phyloP scores from a whole-genome alignment of 2,113 vertebrate genomes.

The Sylvilagus bachmani region DNA sequence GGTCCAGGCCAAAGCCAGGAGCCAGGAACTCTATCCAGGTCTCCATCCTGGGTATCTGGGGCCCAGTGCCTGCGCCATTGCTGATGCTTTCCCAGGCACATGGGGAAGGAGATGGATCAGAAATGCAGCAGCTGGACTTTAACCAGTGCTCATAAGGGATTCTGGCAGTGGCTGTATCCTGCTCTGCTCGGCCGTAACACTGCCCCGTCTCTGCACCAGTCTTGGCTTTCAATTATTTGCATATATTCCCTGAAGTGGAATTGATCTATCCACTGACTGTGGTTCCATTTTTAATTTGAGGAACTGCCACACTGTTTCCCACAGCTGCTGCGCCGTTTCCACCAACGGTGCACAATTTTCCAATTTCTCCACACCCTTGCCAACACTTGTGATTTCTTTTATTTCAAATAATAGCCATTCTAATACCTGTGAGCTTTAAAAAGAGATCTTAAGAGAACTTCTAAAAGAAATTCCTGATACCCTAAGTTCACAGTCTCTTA shows the following conservation, averaged over 20 bases:
- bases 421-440: neutral
- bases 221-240: neutral
- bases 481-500: neutral
- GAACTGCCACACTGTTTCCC: neutral
- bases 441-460: neutral
- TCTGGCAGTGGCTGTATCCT: too few species aligned
- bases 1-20: too few species aligned
- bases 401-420: neutral
- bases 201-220: neutral
- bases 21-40: too few species aligned
- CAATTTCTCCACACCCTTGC: neutral
- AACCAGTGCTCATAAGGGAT: too few species aligned
- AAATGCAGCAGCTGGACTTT: too few species aligned
- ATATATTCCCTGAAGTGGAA: neutral
- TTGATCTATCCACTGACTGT: neutral
- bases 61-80: too few species aligned
- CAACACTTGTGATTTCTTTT: neutral
- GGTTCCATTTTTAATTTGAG: neutral
- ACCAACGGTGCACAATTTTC: neutral
- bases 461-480: neutral
- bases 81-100: too few species aligned
- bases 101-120: too few species aligned
- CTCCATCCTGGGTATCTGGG: too few species aligned
- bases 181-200: too few species aligned
- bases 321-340: rapidly evolving